Evolutionary conservation across 1,140 invertebrate species (phyloP).

Genomic region (Apis dorsata): DNA sequence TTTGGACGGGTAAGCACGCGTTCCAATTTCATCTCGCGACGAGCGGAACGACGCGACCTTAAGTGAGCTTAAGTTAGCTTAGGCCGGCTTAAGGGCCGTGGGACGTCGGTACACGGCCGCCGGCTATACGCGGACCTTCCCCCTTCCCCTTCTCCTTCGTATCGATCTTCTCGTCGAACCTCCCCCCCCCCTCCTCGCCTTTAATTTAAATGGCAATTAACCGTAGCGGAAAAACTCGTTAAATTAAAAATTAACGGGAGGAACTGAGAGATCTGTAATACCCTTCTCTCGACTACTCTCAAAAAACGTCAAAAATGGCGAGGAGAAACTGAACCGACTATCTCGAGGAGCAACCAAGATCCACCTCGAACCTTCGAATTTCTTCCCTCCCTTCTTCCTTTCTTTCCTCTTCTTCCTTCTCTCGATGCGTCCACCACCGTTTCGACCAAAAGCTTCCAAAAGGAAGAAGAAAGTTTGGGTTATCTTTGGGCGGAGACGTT

Average conservation of each 20-base stretch:
- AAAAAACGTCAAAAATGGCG: too few relatives aligned
- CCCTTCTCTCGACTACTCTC: too few relatives aligned
- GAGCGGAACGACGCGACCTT: constrained; percentile 59
- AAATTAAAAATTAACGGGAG: constrained; percentile 56
- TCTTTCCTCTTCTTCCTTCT: not conserved
- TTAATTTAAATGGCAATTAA: constrained; percentile 66
- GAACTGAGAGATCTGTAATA: too few relatives aligned
- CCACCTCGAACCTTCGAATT: too few relatives aligned
- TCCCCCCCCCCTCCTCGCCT: constrained; percentile 5
- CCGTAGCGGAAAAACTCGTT: constrained; percentile 59
- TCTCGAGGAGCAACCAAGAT: too few relatives aligned
- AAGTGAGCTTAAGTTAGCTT: constrained; percentile 63
- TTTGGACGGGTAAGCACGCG: constrained; percentile 48
- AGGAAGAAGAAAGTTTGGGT: constrained; percentile 62
- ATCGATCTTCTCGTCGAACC: constrained; percentile 55
- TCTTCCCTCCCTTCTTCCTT: too few relatives aligned
- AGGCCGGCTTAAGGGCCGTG: constrained; percentile 53
- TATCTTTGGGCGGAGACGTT: constrained; percentile 57
- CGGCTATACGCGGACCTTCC: constrained; percentile 14
- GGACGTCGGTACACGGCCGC: constrained; percentile 46
- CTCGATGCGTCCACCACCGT: constrained; percentile 1
- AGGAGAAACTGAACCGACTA: too few relatives aligned
- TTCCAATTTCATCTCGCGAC: constrained; percentile 63
- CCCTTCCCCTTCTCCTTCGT: constrained; percentile 5
- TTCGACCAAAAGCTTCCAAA: constrained; percentile 39